Base-by-base conservation (phyloP, 2,797 vertebrate genomes). In the Pogonophryne albipinna region DNA sequence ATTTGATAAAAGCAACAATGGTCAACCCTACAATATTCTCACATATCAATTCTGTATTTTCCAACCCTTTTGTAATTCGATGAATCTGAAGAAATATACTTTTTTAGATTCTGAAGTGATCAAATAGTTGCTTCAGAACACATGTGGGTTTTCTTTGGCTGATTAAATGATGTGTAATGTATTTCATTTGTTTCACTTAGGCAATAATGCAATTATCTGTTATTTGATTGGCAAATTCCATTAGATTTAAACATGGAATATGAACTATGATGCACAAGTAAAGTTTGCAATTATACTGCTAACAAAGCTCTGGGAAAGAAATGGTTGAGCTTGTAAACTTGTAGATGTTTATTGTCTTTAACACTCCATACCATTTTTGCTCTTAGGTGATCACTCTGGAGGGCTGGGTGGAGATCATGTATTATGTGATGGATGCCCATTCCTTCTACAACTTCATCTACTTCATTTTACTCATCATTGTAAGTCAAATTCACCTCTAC, bases 361-460 rank as follows among this genome's bases (percentile, higher is more conserved):
- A 71, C 20, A 6, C 34, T 53, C 6, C 16, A n/a, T n/a, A 11
- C 0, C 51, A 31, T 69, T 4, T 78, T 57, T 74, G 34, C 49
- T 63, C 76, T 13, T 82, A 99, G 98, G 98, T 99, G 79, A 99
- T 99, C 85, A 99, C 98, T 1, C 94, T 99, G 93, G 98, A 99
- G 89, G 98, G 98, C 78, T 99, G 98, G 98, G 98, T 99, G 82
- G 98, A 99, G 93, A 99, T 99, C 85, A 99, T 99, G 98, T 99
- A 99, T 89, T 99, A 99, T 0, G 98, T 99, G 68, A 99, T 99
- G 98, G 97, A 99, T 9, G 98, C 98, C 0, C 98, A 99, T 85
- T 99, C 98, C 71, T 99, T 99, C 94, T 99, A 99, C 95, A 99
- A 99, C 94, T 99, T 99, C 93, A 98, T 99, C 94, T 99, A 99